These are phyloP conservation scores for Scaptodrosophila latifasciaeformis DNA, from an alignment of 2,888 invertebrate species.

Conservation along the genomic window DNA sequence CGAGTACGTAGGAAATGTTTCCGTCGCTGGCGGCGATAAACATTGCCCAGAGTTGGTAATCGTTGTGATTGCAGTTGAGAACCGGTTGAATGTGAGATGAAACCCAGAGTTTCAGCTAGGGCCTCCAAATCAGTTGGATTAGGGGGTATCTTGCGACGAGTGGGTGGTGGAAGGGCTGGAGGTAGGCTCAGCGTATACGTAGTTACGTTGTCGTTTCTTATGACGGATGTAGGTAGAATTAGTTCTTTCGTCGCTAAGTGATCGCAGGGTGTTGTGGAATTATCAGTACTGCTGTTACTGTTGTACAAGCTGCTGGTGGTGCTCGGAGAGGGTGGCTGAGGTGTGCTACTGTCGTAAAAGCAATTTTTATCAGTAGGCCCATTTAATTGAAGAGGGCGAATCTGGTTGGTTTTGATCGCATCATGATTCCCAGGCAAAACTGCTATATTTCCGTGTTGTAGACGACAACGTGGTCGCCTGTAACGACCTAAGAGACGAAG, in stretches of 20 bases:
- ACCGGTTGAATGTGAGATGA: constrained; percentile 67
- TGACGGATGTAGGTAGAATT: constrained; percentile 72
- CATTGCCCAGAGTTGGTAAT: constrained; percentile 61
- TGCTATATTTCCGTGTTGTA: constrained; percentile 28
- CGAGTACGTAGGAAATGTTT: constrained; percentile 76
- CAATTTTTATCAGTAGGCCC: constrained; percentile 29
- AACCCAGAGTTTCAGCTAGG: constrained; percentile 77
- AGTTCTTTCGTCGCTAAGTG: constrained; percentile 57
- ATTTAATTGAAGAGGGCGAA: constrained; percentile 70
- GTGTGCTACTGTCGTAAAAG: constrained; percentile 47
- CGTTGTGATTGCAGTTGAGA: constrained; percentile 40
- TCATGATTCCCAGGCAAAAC: constrained; percentile 7
- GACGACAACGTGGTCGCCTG: constrained; percentile 71
- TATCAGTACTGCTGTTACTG: constrained; percentile 40
- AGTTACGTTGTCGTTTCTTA: constrained; percentile 70
- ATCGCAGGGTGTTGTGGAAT: constrained; percentile 31
- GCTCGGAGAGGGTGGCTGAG: constrained; percentile 35
- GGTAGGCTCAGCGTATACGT: constrained; percentile 69
- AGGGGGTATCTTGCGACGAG: constrained; percentile 76
- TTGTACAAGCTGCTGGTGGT: constrained; percentile 38
- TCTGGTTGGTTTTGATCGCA: constrained; percentile 73
- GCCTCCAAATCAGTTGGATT: constrained; percentile 77
- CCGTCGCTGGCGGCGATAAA: constrained; percentile 73
- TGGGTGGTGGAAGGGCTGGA: constrained; percentile 76
- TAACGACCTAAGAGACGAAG: constrained; percentile 73